These are phyloP conservation scores for Apeira syringaria DNA, from an alignment of 2,888 invertebrate genomes.

Conservation along the genomic window DNA sequence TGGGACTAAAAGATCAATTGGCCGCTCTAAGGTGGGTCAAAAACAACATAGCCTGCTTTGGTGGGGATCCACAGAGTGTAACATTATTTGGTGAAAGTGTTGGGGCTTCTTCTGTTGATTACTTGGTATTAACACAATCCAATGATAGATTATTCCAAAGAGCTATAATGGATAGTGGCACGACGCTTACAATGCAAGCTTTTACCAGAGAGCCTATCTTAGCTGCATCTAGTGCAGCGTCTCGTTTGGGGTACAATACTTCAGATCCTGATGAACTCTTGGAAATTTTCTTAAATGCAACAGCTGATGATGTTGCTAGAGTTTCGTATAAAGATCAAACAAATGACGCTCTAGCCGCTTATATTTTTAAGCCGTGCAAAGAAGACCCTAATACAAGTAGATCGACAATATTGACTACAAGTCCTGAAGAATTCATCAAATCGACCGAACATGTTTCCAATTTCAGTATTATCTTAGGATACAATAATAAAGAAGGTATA, in stretches of 20 bases:
- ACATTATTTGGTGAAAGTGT: conserved; percentile 56
- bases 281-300: conserved; percentile 36
- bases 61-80: conserved; percentile 51
- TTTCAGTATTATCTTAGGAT: conserved; percentile 42
- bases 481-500: conserved; percentile 47
- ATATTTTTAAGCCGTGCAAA: conserved; percentile 39
- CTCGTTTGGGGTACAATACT: conserved; percentile 38
- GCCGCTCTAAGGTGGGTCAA: conserved; percentile 54
- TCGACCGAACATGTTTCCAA: conserved; percentile 17
- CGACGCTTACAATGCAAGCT: conserved; percentile 35
- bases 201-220: conserved; percentile 35
- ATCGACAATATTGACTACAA: conserved; percentile 32
- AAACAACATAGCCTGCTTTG: conserved; percentile 48
- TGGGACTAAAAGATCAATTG: conserved; percentile 55
- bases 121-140: conserved; percentile 42
- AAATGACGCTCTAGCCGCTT: conserved; percentile 33
- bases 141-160: conserved; percentile 47
- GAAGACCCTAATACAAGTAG: conserved; percentile 26
- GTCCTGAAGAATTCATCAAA: conserved; percentile 33
- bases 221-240: conserved; percentile 34
- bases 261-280: conserved; percentile 39
- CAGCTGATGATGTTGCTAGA: conserved; percentile 36
- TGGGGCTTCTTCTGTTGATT: conserved; percentile 42
- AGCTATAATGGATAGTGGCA: conserved; percentile 50
- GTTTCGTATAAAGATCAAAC: conserved; percentile 30